phyloP scores from a whole-genome alignment of 2,113 vertebrate species.

The Mormyrus lacerda region DNA sequence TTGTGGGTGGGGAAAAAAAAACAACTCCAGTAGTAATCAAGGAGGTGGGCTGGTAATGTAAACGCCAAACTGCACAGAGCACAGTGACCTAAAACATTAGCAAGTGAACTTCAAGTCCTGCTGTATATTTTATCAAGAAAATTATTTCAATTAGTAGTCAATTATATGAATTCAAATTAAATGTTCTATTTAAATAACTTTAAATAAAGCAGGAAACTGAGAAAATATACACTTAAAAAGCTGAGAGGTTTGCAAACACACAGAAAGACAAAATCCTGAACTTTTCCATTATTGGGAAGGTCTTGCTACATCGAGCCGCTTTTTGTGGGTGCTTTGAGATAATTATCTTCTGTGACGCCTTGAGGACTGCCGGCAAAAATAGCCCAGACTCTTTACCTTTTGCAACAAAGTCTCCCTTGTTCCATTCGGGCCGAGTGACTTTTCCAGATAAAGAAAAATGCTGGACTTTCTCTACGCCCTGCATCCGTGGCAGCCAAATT shows the following conservation, averaged over 20 bases:
- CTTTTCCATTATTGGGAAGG: not conserved
- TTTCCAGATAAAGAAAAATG: not conserved
- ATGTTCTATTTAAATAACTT: not conserved
- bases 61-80: not conserved
- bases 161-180: not conserved
- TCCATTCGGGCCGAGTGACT: not conserved
- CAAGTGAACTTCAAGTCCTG: not conserved
- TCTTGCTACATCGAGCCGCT: not conserved
- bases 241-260: not conserved
- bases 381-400: not conserved
- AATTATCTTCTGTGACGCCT: slow-evolving; percentile 4
- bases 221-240: not conserved
- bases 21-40: not conserved
- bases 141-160: not conserved
- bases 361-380: not conserved
- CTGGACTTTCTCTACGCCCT: not conserved
- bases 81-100: not conserved
- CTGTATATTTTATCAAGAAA: not conserved
- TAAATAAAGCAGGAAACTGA: not conserved
- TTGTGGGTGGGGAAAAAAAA: not conserved
- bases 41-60: not conserved
- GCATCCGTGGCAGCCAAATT: not conserved
- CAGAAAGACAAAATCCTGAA: not conserved
- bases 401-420: not conserved
- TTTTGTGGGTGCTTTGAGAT: not conserved